These are phyloP conservation scores for Rhabdophis nuchalis DNA, from an alignment of 2,797 vertebrate species.

Conservation along the genomic window DNA sequence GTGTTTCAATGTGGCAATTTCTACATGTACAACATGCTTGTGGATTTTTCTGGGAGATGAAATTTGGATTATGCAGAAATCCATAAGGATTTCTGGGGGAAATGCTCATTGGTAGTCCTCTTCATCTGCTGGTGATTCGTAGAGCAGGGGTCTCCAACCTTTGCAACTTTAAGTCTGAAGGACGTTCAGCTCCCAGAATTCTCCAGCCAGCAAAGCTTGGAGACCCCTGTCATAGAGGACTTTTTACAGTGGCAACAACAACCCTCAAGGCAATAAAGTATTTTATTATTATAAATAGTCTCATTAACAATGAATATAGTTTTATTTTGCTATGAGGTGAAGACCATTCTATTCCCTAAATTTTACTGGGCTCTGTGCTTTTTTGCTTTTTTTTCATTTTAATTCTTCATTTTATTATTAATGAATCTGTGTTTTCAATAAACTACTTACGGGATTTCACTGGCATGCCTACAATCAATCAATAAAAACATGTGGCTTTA, in stretches of 20 bases:
- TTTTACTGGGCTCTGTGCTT: neutral
- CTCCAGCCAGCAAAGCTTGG: no score
- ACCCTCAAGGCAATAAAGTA: neutral
- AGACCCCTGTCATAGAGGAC: no score
- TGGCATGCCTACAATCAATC: neutral
- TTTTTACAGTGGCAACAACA: neutral
- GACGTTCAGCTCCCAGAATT: no score
- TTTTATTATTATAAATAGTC: neutral
- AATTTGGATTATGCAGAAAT: neutral
- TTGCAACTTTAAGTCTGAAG: no score
- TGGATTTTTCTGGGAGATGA: neutral
- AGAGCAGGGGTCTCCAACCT: no score
- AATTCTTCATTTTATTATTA: neutral
- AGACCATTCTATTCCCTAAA: neutral
- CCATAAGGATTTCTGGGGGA: neutral
- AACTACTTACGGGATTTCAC: neutral
- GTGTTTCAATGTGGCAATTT: neutral
- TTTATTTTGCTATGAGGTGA: neutral
- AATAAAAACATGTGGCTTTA: neutral
- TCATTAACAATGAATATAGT: neutral
- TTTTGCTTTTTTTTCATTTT: neutral
- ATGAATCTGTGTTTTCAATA: neutral
- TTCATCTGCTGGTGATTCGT: neutral
- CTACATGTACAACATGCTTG: neutral
- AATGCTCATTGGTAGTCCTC: neutral